Base-by-base conservation (phyloP, 1,140 invertebrate genomes). In the Telenomus remus region DNA sequence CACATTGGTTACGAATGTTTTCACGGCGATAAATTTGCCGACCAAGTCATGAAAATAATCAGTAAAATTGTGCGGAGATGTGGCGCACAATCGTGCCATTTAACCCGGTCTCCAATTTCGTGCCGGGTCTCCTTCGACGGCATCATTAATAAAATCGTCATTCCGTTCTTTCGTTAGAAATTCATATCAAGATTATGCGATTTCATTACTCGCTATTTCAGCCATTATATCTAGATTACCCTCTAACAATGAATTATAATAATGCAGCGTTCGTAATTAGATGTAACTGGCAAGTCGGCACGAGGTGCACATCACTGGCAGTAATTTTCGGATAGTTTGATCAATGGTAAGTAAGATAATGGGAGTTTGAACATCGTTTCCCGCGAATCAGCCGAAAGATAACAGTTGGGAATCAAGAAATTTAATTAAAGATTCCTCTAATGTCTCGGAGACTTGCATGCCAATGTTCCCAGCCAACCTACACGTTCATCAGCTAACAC, bases 391-490 rank as follows among this genome's bases (percentile, higher is more conserved):
- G 19, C 19, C 19, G 19, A 68, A 57, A 70, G 73, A 79, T 82
- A 82, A 81, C 66, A 73, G 71, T 65, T 49, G 57, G 55, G 72
- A 77, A 79, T 83, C 77, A 77, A 82, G 80, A 82, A 84, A 83
- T 81, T 81, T 80, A 82, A 84, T 82, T 81, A 82, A 81, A 74
- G 74, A 71, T 63, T 56, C 55, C 64, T 75, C 75, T 82, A 82
- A 82, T 83, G 82, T 79, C 80, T 78, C 70, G 48, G 49, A 43
- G 59, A 34, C 51, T 77, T 59, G 51, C 60, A 49, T 49, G 65
- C 78, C 80, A 82, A 83, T 75, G 79, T 70, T 76, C 65, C 46
- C 61, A 53, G 74, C 68, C 71, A 9, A 39, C 54, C 69, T 72
- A 8, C 64, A 39, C 63, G 33, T 46, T 53, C 76, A 50, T 79